Evolutionary conservation across 1,140 invertebrate species (phyloP), one percentile per base, ranked within the genome.

Genomic region (Achatina immaculata): DNA sequence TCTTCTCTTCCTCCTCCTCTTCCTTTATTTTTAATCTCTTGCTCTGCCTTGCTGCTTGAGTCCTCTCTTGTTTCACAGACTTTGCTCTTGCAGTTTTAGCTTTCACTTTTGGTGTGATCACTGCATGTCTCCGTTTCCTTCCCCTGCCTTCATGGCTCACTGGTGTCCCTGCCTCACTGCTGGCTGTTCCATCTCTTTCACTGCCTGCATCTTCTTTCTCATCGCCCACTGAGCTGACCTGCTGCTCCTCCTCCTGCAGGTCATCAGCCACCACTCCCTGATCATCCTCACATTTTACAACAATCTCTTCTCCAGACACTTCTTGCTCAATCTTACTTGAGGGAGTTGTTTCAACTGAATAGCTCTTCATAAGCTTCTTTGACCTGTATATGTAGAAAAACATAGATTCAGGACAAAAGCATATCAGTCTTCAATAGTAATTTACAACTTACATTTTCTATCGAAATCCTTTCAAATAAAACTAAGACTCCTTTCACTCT

Each of bases 21-120:
- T 58, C 78, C 28, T 58, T 80, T 1, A 58, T 40, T 58, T 55
- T 80, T 24, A 80, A 21, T 31, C 78, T 69, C 43, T n/a, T 45
- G n/a, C 78, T 80, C 48, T 80, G 78, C 31, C 78, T 80, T n/a
- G 34, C 78, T 28, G 45, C 68, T 72, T 40, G 31, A 3, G 45
- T 66, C 42, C 24, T 68, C 1, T 36, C 51, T 45, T 48, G 3
- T 58, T 42, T 76, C 9, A 24, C 4, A 28, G 38, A 24, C 34
- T 69, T 78, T 28, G 62, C 9, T 62, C 45, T 38, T 45, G 58
- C 19, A 36, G 78, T 31, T 16, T 14, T 51, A 1, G 42, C 24
- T 11, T 65, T 65, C 28, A 19, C 2, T 34, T 74, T 51, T 11
- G 28, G 28, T 4, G 48, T 19, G 16, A 31, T 38, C 28, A 2